Base-by-base conservation (phyloP, 2,113 vertebrate species). In the Paratilapia polleni region DNA sequence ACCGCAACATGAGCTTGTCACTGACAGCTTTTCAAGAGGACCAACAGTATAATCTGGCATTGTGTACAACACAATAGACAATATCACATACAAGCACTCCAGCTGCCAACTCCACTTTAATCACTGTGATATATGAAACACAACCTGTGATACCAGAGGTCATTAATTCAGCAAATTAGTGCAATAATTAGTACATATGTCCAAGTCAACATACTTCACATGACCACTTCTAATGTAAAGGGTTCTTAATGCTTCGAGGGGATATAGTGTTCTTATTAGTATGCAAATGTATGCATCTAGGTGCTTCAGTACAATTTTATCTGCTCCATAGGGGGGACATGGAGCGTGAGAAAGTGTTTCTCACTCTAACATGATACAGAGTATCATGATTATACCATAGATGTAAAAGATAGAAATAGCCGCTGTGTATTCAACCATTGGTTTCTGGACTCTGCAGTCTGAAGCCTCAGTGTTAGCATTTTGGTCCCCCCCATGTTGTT, bases 251-350 rank as follows among this genome's bases (percentile, higher is more conserved):
- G 57, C 54, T 73, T 80, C 61, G 54, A 77, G 34, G 76, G 43
- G 74, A 74, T 26, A 58, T 7, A 19, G 52, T 26, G 62, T 31
- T 63, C 10, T 90, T 85, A 90, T 89, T 82, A 87, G 74, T 59
- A 86, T 89, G 86, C 58, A 81, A 89, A 91, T 87, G 31, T 24
- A 85, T 90, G 68, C 62, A 88, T 87, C 85, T 90, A 83, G 83
- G 89, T 82, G 84, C 68, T 87, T 38, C 56, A 62, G 61, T 36
- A 59, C 17, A 77, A 68, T 61, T 56, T 80, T 22, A 81, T 76
- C 43, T 64, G 57, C 68, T 87, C 79, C 3, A 41, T 19, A 31
- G 43, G 47, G 47, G 57, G 6, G n/a, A 57, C 1, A 14, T 41
- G 34, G 36, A 8, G 31, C 24, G 14, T 49, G 36, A 43, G 41